phyloP scores from a whole-genome alignment of 2,888 invertebrate genomes.

The Aporophyla nigra region DNA sequence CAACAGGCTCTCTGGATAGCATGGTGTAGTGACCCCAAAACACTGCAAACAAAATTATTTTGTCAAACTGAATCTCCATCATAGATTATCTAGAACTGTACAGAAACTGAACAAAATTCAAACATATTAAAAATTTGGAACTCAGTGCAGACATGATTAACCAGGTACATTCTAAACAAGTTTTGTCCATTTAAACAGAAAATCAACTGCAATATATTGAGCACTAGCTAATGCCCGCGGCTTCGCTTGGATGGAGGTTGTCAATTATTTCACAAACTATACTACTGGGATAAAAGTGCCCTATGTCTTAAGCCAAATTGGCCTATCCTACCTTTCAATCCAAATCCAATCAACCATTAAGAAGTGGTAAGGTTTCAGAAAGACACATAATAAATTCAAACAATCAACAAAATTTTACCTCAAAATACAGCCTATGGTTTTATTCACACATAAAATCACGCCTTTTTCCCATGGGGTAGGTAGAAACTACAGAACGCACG shows the following conservation, averaged over 20 bases:
- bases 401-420: neutral
- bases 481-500: no score
- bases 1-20: conserved; percentile 89
- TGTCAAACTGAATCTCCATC: neutral
- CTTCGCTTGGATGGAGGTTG: no score
- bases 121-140: neutral
- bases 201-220: neutral
- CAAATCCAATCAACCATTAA: neutral
- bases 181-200: neutral
- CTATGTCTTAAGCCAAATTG: neutral
- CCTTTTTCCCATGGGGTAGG: no score
- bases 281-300: neutral
- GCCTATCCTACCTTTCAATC: neutral
- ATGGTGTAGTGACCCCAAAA: conserved; percentile 95
- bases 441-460: no score
- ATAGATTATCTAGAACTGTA: neutral
- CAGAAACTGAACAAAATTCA: neutral
- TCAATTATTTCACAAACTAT: neutral
- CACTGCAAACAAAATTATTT: conserved; percentile 89
- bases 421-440: no score
- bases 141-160: no score
- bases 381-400: neutral
- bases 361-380: neutral
- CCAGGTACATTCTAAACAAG: no score
- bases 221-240: neutral